phyloP scores from a whole-genome alignment of 92 coral and sea anemone genomes.

The Metridium senile region DNA sequence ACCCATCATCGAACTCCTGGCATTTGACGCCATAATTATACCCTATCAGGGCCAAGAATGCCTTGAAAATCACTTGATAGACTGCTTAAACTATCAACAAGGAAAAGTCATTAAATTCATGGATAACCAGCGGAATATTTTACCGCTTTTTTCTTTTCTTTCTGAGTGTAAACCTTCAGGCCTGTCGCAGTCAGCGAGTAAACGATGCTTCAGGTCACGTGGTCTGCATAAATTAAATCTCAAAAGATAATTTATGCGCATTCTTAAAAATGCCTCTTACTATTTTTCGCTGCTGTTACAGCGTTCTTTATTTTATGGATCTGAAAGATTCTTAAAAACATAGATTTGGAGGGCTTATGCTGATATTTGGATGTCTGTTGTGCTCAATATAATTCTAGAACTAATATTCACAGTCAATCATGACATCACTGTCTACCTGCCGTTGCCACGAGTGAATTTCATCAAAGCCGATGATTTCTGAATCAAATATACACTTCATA shows the following conservation, averaged over 20 bases:
- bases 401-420: slow-evolving; percentile 4
- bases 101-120: slow-evolving; percentile 32
- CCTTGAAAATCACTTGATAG: slow-evolving; percentile 22
- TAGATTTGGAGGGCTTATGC: neutral
- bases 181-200: slow-evolving; percentile 44
- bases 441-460: slow-evolving; percentile 30
- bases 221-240: slow-evolving; percentile 31
- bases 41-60: slow-evolving; percentile 32
- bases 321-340: neutral
- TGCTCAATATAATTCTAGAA: neutral
- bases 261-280: neutral
- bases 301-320: neutral
- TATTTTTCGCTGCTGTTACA: neutral
- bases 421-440: slow-evolving; percentile 33
- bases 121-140: slow-evolving; percentile 38
- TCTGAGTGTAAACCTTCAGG: slow-evolving; percentile 33
- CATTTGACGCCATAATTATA: slow-evolving; percentile 77
- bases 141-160: slow-evolving; percentile 44
- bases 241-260: slow-evolving; percentile 36
- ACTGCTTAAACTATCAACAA: slow-evolving; percentile 27
- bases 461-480: neutral
- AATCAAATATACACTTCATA: neutral
- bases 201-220: slow-evolving; percentile 48
- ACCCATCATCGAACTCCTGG: slow-evolving; percentile 80
- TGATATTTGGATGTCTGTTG: neutral